Conservation (phyloP, 1,140 invertebrate genomes). For the Oreohelix idahoensis region DNA sequence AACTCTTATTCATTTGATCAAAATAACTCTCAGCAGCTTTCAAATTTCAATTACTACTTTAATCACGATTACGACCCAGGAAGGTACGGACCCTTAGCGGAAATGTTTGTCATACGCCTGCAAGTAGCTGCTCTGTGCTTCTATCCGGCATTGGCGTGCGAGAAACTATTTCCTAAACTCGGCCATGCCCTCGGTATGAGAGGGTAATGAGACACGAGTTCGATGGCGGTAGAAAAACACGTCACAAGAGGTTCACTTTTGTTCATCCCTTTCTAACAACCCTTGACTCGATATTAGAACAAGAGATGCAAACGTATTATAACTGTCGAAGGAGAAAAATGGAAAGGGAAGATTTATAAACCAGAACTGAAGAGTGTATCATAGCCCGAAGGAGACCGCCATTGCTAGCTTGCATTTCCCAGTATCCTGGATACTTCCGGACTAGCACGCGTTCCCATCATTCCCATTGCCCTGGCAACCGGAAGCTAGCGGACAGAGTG, state of each 20-base stretch:
- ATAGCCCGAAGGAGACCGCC: conserved; percentile 34
- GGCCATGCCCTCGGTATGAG: neutral
- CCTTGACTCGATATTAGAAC: conserved; percentile 11
- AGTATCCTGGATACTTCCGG: conserved; percentile 35
- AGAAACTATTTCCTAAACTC: conserved; percentile 14
- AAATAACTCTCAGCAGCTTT: conserved; percentile 16
- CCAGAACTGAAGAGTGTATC: conserved; percentile 16
- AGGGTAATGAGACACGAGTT: conserved; percentile 8
- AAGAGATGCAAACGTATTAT: conserved; percentile 32
- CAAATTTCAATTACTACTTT: conserved; percentile 38
- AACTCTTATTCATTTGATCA: conserved; percentile 21
- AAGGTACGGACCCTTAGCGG: conserved; percentile 5
- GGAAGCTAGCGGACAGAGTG: conserved; percentile 36
- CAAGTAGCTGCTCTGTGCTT: neutral
- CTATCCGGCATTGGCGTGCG: neutral
- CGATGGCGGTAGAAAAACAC: conserved; percentile 19
- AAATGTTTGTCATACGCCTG: conserved; percentile 21
- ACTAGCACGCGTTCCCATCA: conserved; percentile 31
- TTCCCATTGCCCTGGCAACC: conserved; percentile 26
- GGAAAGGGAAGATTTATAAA: conserved; percentile 30
- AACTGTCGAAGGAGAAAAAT: conserved; percentile 1
- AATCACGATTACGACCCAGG: neutral
- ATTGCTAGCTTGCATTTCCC: conserved; percentile 41
- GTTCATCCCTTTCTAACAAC: conserved; percentile 14
- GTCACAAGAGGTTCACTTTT: conserved; percentile 25